Evolutionary conservation across 2,797 vertebrate genomes (phyloP).

Genomic region (Calcarius lapponicus): DNA sequence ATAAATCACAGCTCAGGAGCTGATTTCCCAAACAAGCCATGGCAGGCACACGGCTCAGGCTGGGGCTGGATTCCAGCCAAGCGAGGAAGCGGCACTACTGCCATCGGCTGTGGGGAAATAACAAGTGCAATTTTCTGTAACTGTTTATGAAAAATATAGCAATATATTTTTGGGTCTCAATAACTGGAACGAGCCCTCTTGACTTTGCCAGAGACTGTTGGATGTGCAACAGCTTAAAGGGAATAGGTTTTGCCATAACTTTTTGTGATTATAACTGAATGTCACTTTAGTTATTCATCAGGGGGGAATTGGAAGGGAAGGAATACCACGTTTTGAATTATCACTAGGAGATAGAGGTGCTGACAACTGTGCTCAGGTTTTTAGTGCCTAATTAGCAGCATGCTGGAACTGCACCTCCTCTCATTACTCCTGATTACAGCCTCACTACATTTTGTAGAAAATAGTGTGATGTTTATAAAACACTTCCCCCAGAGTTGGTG

Average conservation of each 20-base stretch:
- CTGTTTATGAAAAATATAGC: not conserved
- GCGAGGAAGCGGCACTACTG: not conserved
- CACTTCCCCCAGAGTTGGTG: not conserved
- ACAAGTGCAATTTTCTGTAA: not conserved
- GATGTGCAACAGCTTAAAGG: not conserved
- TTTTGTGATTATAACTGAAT: not conserved
- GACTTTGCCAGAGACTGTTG: not conserved
- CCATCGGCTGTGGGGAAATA: not conserved
- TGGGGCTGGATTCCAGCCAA: not conserved
- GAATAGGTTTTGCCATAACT: not conserved
- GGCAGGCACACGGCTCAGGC: not conserved
- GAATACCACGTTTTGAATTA: slow-evolving; percentile 7
- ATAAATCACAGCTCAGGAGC: not conserved
- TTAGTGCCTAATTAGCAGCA: slow-evolving; percentile 1
- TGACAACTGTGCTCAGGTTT: not conserved
- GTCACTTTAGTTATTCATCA: not conserved
- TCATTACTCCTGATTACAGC: slow-evolving; percentile 18
- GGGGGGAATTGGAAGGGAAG: not conserved
- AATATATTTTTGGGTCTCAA: not conserved
- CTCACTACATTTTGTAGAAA: not conserved
- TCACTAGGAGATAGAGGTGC: not conserved
- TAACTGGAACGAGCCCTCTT: not conserved
- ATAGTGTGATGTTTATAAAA: not conserved
- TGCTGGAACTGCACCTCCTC: not conserved
- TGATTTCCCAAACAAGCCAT: slow-evolving; percentile 39